A percentile compares a stretch with the other conserved stretches of the same genome.
phyloP scores from a whole-genome alignment of 2,888 invertebrate genomes.

The Heteromyza rotundicornis region DNA sequence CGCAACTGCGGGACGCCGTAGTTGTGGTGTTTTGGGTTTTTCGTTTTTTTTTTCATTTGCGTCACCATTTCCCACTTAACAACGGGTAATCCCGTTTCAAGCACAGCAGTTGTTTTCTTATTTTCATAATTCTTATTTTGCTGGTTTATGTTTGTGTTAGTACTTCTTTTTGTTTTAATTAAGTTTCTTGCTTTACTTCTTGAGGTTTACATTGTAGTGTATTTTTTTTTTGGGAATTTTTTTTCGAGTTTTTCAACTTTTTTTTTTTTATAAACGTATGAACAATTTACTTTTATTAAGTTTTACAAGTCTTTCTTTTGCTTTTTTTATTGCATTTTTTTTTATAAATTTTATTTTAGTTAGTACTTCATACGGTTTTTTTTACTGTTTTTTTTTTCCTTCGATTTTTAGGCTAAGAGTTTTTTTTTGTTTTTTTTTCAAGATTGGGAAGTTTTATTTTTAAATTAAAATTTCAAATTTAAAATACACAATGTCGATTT shows the following conservation, averaged over 20 bases:
- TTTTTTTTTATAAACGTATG: slow-evolving; percentile 46
- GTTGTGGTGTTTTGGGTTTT: background rate
- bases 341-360: slow-evolving; percentile 26
- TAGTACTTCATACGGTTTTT: slow-evolving; percentile 12
- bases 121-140: slow-evolving; percentile 19
- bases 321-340: slow-evolving; percentile 57
- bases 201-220: slow-evolving; percentile 17
- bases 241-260: slow-evolving; percentile 29
- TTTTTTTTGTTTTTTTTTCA: slow-evolving; percentile 12
- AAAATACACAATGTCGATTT: slow-evolving; percentile 32
- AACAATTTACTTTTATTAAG: slow-evolving; percentile 38
- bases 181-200: slow-evolving; percentile 21
- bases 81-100: too few species aligned
- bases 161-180: slow-evolving; percentile 17
- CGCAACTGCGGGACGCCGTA: too few species aligned
- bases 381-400: slow-evolving; percentile 15
- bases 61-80: too few species aligned
- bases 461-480: slow-evolving; percentile 30
- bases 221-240: slow-evolving; percentile 29
- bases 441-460: slow-evolving; percentile 25
- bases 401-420: slow-evolving; percentile 5
- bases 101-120: slow-evolving; percentile 26
- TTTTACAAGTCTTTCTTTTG: slow-evolving; percentile 62
- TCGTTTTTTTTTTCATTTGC: background rate
- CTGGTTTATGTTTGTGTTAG: slow-evolving; percentile 27